Base-by-base conservation (phyloP, 2,888 invertebrate species). In the Cephonodes hylas region DNA sequence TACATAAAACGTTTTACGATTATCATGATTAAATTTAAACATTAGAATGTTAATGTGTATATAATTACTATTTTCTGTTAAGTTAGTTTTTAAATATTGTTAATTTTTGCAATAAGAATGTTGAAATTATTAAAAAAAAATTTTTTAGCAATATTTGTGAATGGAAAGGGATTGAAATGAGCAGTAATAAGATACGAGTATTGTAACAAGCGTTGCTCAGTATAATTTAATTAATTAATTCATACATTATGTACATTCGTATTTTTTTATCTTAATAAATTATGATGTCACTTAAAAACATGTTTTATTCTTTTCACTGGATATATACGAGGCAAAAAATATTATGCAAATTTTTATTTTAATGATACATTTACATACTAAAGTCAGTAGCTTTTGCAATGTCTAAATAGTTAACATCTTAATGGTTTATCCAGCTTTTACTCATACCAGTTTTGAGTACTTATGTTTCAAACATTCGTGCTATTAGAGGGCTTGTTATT, bases 241-340 rank as follows among this genome's bases (percentile, higher is more conserved):
- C 15, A 64, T 67, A 15, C 71, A 73, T 71, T 70, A 74, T 77
- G 79, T 83, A 81, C 70, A 83, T 77, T 80, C 62, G 68, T 77
- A 77, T 73, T 79, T 79, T 44, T 57, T 79, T 81, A 73, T 75
- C 71, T 73, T 72, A 84, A 82, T 86, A 85, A 83, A 85, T 84
- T 84, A 84, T 83, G 75, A 78, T 76, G 73, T 31, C 53, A 27
- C 31, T 15, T 53, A 53, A 74, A 71, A 72, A 58, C 68, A 67
- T 72, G 58, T 46, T 61, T 38, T 48, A 8, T 62, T 34, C 65
- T 69, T 71, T 64, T 66, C n/a, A n/a, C n/a, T n/a, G n/a, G n/a
- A n/a, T 7, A 38, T 7, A 38, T 3, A 10, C 3, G 8, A 3
- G 13, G 10, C n/a, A 38, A 38, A n/a, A n/a, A n/a, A n/a, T n/a